phyloP scores from a whole-genome alignment of 2,888 invertebrate species.

The Coleophora deauratella region DNA sequence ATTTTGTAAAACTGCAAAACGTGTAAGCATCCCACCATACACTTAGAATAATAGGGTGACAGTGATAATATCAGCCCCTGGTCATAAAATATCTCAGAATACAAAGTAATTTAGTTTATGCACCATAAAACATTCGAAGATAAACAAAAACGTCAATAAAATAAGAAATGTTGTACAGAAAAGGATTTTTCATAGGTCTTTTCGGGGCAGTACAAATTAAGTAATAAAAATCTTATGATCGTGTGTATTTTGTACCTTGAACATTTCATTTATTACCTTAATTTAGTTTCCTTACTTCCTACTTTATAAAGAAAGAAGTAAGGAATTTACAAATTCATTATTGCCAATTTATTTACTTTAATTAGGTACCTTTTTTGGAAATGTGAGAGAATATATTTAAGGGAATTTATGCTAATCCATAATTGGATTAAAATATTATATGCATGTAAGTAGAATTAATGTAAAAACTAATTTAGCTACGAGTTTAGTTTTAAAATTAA shows the following conservation, averaged over 20 bases:
- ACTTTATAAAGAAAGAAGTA: not conserved
- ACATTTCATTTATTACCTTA: not conserved
- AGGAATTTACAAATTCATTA: no score
- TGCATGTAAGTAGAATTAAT: no score
- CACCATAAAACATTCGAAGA: conserved; percentile 38
- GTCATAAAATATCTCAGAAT: conserved; percentile 27
- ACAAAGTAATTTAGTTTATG: conserved; percentile 43
- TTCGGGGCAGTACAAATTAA: conserved; percentile 4
- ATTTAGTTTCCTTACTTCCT: not conserved
- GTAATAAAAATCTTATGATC: not conserved
- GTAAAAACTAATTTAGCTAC: no score
- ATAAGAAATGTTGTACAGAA: conserved; percentile 14
- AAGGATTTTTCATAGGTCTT: conserved; percentile 8
- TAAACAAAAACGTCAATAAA: conserved; percentile 35
- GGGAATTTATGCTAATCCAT: no score
- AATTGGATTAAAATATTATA: no score
- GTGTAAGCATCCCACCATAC: no score
- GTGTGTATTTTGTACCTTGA: not conserved
- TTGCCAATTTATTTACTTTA: no score
- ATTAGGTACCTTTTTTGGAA: no score
- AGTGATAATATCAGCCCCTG: conserved; percentile 25
- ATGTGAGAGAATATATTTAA: no score
- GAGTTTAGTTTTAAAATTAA: no score
- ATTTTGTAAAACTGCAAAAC: no score
- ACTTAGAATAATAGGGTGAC: conserved; percentile 12